These are phyloP conservation scores for Cardiocondyla obscurior DNA, from an alignment of 1,140 invertebrate genomes.

Conservation along the genomic window DNA sequence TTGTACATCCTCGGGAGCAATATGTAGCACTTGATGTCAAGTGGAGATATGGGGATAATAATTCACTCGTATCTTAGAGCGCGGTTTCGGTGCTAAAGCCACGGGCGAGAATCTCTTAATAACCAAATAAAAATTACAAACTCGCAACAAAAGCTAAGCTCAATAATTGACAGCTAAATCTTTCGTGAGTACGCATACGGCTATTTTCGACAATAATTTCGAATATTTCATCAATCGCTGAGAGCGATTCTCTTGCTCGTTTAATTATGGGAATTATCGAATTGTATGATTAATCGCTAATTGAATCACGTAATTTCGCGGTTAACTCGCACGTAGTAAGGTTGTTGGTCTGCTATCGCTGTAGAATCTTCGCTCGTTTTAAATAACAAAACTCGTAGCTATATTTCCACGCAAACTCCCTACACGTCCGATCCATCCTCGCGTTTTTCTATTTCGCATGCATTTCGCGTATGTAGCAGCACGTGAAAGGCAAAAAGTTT, in stretches of 20 bases:
- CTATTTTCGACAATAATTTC: constrained; percentile 8
- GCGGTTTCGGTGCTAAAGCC: background rate
- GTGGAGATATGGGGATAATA: constrained; percentile 31
- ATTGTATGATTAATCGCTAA: constrained; percentile 62
- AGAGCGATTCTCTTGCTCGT: background rate
- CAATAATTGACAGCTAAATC: background rate
- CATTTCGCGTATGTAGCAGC: constrained; percentile 55
- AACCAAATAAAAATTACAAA: too few relatives aligned
- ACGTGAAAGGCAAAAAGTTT: constrained; percentile 62
- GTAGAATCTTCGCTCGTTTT: constrained; percentile 21
- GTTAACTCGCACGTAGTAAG: background rate
- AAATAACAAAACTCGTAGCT: background rate
- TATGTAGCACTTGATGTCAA: constrained; percentile 18
- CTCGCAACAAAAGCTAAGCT: background rate
- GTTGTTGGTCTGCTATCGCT: background rate
- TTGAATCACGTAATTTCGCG: constrained; percentile 64
- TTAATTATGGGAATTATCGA: constrained; percentile 57
- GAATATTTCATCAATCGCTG: background rate
- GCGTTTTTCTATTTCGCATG: constrained; percentile 42
- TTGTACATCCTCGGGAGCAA: constrained; percentile 21
- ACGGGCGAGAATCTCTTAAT: background rate
- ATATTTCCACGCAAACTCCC: background rate
- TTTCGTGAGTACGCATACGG: background rate
- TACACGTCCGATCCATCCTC: background rate
- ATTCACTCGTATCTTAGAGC: constrained; percentile 5